These are phyloP conservation scores for Chromobotia macracanthus DNA, from an alignment of 2,797 vertebrate species.

Conservation along the genomic window DNA sequence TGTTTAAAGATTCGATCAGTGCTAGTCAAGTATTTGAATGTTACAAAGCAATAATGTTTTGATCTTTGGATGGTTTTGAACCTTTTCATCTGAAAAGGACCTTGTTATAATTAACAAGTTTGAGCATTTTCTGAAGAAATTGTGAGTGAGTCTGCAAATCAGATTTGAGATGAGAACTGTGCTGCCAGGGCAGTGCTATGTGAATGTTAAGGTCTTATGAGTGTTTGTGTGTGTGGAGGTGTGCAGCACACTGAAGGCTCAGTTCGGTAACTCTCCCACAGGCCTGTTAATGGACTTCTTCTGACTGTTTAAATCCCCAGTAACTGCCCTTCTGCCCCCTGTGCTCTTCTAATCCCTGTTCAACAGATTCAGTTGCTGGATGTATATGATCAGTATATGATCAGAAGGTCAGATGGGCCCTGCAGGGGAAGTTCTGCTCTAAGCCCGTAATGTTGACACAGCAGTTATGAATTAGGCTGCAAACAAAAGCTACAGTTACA, in stretches of 20 bases:
- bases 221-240: not conserved
- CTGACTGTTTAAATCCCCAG: not conserved
- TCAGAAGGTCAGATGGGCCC: not conserved
- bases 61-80: no score
- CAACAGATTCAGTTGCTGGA: conserved; percentile 60
- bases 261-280: conserved; percentile 9
- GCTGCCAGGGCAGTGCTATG: no score
- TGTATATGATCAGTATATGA: conserved; percentile 20
- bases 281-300: conserved; percentile 57
- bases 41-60: no score
- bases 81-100: no score
- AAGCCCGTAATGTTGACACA: not conserved
- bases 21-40: no score
- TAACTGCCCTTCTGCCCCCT: conserved; percentile 3
- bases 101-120: no score
- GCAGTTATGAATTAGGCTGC: conserved; percentile 7
- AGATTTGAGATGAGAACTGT: no score
- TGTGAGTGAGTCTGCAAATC: no score
- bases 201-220: no score
- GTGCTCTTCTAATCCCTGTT: conserved; percentile 57
- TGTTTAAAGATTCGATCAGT: no score
- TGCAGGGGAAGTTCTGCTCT: not conserved
- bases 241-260: not conserved
- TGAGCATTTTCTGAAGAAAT: no score
- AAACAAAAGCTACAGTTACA: conserved; percentile 6